phyloP scores from a whole-genome alignment of 2,888 invertebrate genomes.

The Cylloceria caligata region DNA sequence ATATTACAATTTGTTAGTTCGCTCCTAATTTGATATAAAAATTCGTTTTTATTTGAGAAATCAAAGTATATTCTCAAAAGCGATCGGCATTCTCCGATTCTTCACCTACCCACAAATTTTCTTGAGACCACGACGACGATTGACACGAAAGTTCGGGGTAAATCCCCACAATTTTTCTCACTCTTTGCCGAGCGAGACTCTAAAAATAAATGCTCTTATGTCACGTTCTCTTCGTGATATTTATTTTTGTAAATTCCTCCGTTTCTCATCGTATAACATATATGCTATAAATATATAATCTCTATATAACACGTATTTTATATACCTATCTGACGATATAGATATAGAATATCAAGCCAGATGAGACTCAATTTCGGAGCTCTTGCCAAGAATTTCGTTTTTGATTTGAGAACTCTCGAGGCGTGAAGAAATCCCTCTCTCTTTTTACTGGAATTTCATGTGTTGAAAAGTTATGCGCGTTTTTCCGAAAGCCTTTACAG shows the following conservation, averaged over 20 bases:
- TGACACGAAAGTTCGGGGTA: not conserved
- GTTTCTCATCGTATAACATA: constrained; percentile 55
- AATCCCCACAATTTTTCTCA: constrained; percentile 43
- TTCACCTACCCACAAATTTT: constrained; percentile 8
- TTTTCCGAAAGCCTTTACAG: constrained; percentile 13
- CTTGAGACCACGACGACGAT: not conserved
- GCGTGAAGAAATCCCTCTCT: constrained; percentile 59
- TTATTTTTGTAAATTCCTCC: constrained; percentile 64
- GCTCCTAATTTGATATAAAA: too few species aligned
- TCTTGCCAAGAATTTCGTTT: constrained; percentile 67
- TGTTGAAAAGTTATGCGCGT: constrained; percentile 62
- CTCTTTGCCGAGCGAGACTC: constrained; percentile 21
- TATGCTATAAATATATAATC: constrained; percentile 42
- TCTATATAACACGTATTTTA: constrained; percentile 29
- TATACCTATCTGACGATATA: constrained; percentile 11
- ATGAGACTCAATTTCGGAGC: constrained; percentile 41
- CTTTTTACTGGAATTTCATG: constrained; percentile 55
- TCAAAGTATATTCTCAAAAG: too few species aligned
- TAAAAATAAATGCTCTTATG: constrained; percentile 65
- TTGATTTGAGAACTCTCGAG: constrained; percentile 64
- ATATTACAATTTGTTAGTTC: too few species aligned
- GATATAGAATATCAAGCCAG: not conserved
- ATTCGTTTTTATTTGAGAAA: too few species aligned
- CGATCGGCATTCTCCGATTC: too few species aligned
- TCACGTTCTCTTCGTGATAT: constrained; percentile 56